These are phyloP conservation scores for Rhagologus leucostigma DNA, from an alignment of 2,113 vertebrate species.

Conservation along the genomic window DNA sequence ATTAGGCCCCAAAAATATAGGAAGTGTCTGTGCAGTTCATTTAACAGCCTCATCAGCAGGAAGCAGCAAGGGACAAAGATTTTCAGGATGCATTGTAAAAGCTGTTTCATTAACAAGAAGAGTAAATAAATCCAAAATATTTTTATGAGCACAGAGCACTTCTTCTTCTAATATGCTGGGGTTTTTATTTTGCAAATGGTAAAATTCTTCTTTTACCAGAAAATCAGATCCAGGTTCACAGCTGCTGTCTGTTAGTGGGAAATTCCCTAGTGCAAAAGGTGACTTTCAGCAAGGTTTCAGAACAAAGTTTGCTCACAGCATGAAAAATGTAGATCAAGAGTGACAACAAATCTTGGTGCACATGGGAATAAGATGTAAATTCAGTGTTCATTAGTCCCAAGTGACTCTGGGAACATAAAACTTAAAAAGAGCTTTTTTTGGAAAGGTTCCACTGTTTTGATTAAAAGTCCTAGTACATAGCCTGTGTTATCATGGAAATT, in stretches of 20 bases:
- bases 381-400: neutral
- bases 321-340: neutral
- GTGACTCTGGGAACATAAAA: neutral
- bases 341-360: neutral
- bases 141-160: neutral
- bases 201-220: neutral
- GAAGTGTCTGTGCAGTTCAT: neutral
- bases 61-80: neutral
- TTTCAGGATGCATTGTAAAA: neutral
- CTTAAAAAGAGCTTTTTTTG: neutral
- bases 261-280: neutral
- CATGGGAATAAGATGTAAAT: slow-evolving; percentile 12
- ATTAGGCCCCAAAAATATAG: neutral
- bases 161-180: neutral
- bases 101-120: neutral
- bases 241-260: neutral
- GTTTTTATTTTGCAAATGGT: neutral
- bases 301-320: neutral
- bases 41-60: neutral
- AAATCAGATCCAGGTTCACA: neutral
- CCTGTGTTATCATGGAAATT: neutral
- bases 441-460: neutral
- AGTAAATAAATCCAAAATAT: neutral
- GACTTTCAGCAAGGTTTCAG: neutral
- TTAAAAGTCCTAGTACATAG: neutral